phyloP scores from a whole-genome alignment of 2,797 vertebrate species.

The Pseudomugil tenellus region DNA sequence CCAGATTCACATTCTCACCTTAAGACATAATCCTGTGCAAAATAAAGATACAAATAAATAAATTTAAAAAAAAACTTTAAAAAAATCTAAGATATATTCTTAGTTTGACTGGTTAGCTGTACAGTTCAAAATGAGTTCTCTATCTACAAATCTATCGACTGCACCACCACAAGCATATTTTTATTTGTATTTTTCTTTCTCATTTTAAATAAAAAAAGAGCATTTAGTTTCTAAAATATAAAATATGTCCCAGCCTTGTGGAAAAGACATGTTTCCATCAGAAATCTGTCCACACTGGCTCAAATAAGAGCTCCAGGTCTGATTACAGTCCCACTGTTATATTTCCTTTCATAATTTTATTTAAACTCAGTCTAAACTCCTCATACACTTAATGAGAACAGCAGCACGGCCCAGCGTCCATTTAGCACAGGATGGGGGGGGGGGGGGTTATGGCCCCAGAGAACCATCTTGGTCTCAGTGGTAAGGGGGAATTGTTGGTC shows the following conservation, averaged over 20 bases:
- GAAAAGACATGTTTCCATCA: slow-evolving; percentile 50
- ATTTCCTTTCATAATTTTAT: slow-evolving; percentile 43
- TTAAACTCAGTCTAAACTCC: slow-evolving; percentile 33
- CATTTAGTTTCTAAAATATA: slow-evolving; percentile 56
- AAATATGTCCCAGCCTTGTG: slow-evolving; percentile 50
- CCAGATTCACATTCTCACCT: slow-evolving; percentile 55
- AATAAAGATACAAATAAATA: slow-evolving; percentile 73
- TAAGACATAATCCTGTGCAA: slow-evolving; percentile 67
- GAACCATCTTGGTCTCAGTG: slow-evolving; percentile 36
- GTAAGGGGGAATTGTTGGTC: slow-evolving; percentile 25
- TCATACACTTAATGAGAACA: slow-evolving; percentile 37
- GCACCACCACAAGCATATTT: slow-evolving; percentile 56
- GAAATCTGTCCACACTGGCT: slow-evolving; percentile 61
- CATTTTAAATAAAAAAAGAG: slow-evolving; percentile 16
- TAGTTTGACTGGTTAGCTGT: slow-evolving; percentile 52
- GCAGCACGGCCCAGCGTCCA: slow-evolving; percentile 50
- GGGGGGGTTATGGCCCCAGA: slow-evolving; percentile 33
- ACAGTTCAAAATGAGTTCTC: slow-evolving; percentile 63
- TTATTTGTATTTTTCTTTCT: neutral
- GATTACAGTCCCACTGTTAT: slow-evolving; percentile 27
- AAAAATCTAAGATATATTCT: slow-evolving; percentile 48
- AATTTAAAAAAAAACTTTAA: slow-evolving; percentile 7
- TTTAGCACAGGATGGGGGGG: slow-evolving; percentile 39
- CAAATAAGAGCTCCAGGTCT: slow-evolving; percentile 29
- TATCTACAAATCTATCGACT: slow-evolving; percentile 60